Evolutionary conservation across 2,888 invertebrate genomes (phyloP), one percentile per base, ranked within the genome.

Genomic region (Lomographa bimaculata): DNA sequence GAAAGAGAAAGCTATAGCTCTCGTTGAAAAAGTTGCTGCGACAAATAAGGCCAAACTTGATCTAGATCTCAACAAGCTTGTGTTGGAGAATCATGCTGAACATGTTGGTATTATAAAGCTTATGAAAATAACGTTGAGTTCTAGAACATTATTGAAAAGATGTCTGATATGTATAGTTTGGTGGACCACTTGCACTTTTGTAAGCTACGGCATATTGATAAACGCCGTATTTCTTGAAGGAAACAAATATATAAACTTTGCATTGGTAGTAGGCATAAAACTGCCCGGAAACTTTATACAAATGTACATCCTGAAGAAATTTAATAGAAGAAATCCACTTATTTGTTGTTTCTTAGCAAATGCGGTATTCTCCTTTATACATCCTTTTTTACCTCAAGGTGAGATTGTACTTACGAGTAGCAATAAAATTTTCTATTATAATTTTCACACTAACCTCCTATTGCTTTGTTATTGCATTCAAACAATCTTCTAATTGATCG

Each of bases 161-260:
- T 84, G 84, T 20, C 47, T 83, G 0, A 71, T 87, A 0, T 87
- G 86, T 30, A 51, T 84, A 0, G 60, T 75, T 0, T 86, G 86
- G 84, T 86, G 84, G 86, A 73, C 92, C 0, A 93, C 94, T 0
- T 94, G 93, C 28, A 93, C 94, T 0, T 92, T 96, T 46, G 92
- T 96, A 0, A 94, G 93, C 63, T 96, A 94, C 56, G 96, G 96
- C 0, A 69, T 96, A 47, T 92, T 93, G 1, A 87, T 96, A 14
- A 95, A 94, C 62, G 92, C 95, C 0, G 94, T 95, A 0, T 90
- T 93, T 0, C 73, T 96, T 17, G 91, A 92, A 52, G 95, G 95
- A 1, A 92, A 95, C 66, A 93, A 93, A 59, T 95, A 95, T 64
- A 58, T 94, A 1, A 96, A 95, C 71, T 96, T 94, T 57, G 92